These are phyloP conservation scores for Drosophila ustulata DNA, from an alignment of 2,888 invertebrate genomes.

Conservation along the genomic window DNA sequence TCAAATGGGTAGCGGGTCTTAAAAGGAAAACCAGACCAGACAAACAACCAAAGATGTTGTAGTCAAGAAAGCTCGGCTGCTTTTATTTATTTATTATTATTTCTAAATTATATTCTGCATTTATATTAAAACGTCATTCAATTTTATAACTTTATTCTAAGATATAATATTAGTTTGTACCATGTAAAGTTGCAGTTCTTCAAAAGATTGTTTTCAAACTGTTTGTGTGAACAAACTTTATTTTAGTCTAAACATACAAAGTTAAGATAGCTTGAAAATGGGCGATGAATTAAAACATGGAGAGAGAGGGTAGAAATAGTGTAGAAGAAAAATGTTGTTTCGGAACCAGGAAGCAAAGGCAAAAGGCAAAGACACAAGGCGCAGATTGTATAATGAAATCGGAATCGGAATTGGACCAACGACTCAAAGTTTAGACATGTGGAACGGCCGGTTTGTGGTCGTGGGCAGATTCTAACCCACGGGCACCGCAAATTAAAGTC, in stretches of 20 bases:
- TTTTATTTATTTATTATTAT: no score
- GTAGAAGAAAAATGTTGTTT: constrained; percentile 46
- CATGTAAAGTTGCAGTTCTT: not conserved
- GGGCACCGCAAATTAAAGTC: constrained; percentile 75
- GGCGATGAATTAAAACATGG: not conserved
- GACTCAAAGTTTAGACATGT: constrained; percentile 32
- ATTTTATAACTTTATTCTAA: no score
- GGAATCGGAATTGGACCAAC: constrained; percentile 55
- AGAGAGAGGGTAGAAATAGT: constrained; percentile 19
- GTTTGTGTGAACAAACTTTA: not conserved
- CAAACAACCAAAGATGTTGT: constrained; percentile 22
- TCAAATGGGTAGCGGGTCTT: no score
- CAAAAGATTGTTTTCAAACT: not conserved
- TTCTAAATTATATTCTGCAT: not conserved
- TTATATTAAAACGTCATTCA: no score
- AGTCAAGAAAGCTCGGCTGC: not conserved
- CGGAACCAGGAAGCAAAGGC: constrained; percentile 51
- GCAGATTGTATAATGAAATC: constrained; percentile 73
- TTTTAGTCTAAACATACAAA: not conserved
- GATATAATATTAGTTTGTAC: no score
- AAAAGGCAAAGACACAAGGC: constrained; percentile 29
- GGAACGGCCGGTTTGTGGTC: constrained; percentile 9
- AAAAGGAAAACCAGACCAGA: no score
- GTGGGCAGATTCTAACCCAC: constrained; percentile 31
- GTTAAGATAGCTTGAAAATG: not conserved